A percentile compares a stretch with the other conserved stretches of the same genome.
phyloP scores from a whole-genome alignment of 2,113 vertebrate genomes.

The Chauna torquata region DNA sequence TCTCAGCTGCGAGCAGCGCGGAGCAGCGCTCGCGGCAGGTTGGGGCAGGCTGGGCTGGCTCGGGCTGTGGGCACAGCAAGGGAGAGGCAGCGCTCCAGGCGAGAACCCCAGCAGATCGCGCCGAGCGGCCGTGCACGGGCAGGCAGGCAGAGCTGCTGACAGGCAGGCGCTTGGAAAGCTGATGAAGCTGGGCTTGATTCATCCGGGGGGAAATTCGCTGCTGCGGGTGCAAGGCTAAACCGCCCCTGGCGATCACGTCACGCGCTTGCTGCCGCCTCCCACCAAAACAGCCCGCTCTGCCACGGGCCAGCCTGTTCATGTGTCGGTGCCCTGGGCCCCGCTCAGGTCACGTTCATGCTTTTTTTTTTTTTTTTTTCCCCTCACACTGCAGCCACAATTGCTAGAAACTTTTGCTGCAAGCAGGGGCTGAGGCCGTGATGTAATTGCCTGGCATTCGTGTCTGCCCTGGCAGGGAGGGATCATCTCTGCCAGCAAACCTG shows the following conservation, averaged over 20 bases:
- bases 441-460: not conserved
- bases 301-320: not conserved
- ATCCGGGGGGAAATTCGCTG: not conserved
- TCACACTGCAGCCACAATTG: not conserved
- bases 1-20: not conserved
- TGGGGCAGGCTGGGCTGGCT: conserved; percentile 1
- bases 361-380: not conserved
- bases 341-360: rapidly evolving
- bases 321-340: not conserved
- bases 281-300: not conserved
- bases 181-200: not conserved
- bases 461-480: not conserved
- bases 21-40: not conserved
- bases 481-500: not conserved
- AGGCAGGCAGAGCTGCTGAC: not conserved
- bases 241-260: rapidly evolving
- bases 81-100: not conserved
- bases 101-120: rapidly evolving
- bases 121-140: not conserved
- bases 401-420: not conserved
- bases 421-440: not conserved
- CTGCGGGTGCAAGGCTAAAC: not conserved
- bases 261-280: not conserved
- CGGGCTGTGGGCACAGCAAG: not conserved
- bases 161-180: not conserved